Base-by-base conservation (phyloP, 2,888 invertebrate species). In the Mesopsocus fuscifrons region DNA sequence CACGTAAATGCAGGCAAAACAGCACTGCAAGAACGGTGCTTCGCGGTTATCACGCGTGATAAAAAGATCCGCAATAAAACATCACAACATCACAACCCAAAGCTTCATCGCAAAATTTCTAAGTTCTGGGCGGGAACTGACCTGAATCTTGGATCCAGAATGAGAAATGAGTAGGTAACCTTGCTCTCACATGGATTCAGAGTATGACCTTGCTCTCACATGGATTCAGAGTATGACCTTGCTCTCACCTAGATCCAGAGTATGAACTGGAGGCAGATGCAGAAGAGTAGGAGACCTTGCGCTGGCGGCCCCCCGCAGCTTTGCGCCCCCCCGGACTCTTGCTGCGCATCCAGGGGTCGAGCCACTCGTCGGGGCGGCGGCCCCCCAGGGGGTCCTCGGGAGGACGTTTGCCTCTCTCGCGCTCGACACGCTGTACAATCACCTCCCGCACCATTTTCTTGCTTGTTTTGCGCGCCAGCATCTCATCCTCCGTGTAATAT, bases 271-370 rank as follows among this genome's bases (percentile, higher is more conserved):
- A 77, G n/a, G n/a, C n/a, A 22, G 80, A 79, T 30, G 74, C 76
- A 2, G 77, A 76, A 48, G 77, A 77, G 53, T 79, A 79, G 16
- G 79, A 78, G 48, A 73, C 71, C 57, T 65, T 56, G 51, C 64
- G 55, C 20, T 60, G 59, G 52, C 65, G 53, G 43, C 26, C 1
- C 46, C 49, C 55, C 22, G 57, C 47, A n/a, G n/a, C n/a, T 30
- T 62, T 59, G 34, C 57, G 50, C n/a, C 41, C 52, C n/a, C 41
- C 52, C 1, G 74, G 75, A 3, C 76, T 76, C 52, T 77, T 77
- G 2, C 73, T 71, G 23, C 78, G 63, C 78, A 87, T 87, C 92
- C 92, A 94, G 0, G 92, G 92, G 64, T 94, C 92, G 34, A 81
- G 82, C 91, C 92, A 94, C 54, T 91, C 91, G 57, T 92, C 91